Evolutionary conservation across 1,140 invertebrate species (phyloP).

Genomic region (Drosophila quadrilineata): DNA sequence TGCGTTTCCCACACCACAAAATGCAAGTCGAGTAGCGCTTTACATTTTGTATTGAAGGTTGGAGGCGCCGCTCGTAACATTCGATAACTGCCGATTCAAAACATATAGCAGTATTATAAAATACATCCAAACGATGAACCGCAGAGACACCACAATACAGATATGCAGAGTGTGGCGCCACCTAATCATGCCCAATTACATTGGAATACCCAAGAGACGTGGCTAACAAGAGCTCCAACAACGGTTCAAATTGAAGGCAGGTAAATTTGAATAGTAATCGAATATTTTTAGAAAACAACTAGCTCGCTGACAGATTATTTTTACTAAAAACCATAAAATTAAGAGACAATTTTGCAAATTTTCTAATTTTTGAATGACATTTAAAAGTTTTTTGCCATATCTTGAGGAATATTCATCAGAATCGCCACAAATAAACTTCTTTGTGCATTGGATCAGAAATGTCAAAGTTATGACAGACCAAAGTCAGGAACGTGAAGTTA

Average conservation of each 20-base stretch:
- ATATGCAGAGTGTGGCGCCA: constrained; percentile 35
- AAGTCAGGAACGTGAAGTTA: no score
- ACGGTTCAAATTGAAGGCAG: background rate
- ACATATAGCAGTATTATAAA: constrained; percentile 77
- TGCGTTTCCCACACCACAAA: constrained; percentile 3
- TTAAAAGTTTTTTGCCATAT: no score
- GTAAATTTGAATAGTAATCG: no score
- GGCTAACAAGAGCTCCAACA: constrained; percentile 14
- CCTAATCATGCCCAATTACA: constrained; percentile 34
- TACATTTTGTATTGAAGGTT: constrained; percentile 9
- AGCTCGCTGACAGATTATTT: no score
- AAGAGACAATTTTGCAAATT: no score
- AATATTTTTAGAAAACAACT: no score
- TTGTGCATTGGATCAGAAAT: no score
- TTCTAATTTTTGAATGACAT: no score
- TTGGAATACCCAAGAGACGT: constrained; percentile 1
- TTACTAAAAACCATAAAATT: no score
- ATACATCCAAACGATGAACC: constrained; percentile 50
- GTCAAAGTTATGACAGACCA: no score
- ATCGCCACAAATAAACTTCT: no score
- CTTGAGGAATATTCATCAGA: no score
- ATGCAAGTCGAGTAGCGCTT: constrained; percentile 53
- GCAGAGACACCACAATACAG: constrained; percentile 33
- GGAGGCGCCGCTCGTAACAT: constrained; percentile 48
- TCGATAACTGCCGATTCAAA: constrained; percentile 56